A percentile compares a stretch with the other conserved stretches of the same genome.
Evolutionary conservation across 2,113 vertebrate genomes (phyloP).

Genomic region (Tricholaema leucomelas): DNA sequence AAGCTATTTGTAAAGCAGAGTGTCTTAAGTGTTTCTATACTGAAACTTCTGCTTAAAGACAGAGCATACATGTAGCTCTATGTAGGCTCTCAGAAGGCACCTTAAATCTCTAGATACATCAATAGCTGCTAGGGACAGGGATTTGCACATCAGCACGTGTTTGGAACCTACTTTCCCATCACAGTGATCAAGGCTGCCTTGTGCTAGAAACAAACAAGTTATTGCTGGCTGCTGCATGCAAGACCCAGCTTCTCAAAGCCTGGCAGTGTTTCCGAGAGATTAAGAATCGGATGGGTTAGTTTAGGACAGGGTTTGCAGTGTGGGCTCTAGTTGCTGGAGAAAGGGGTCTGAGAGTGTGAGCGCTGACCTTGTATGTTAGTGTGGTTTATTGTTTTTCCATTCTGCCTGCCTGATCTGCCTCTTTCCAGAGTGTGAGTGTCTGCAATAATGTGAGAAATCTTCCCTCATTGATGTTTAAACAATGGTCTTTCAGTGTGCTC

Average conservation of each 20-base stretch:
- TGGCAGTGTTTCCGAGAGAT: not conserved
- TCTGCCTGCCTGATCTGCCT: not conserved
- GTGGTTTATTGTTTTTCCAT: not conserved
- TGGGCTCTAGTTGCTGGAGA: not conserved
- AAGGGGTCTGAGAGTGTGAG: not conserved
- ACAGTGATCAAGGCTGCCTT: not conserved
- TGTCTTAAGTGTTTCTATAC: not conserved
- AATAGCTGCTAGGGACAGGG: not conserved
- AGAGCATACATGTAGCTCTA: not conserved
- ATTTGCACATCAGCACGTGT: not conserved
- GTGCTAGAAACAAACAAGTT: not conserved
- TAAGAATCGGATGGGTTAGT: not conserved
- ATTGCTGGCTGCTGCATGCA: not conserved
- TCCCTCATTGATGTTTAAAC: not conserved
- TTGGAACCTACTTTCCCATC: not conserved
- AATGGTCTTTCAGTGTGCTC: not conserved
- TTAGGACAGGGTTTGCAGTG: not conserved
- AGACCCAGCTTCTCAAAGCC: not conserved
- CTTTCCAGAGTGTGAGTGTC: not conserved
- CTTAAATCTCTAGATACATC: not conserved
- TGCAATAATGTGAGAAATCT: not conserved
- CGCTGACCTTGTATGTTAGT: not conserved
- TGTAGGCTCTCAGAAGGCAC: not conserved
- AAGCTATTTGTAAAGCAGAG: not conserved
- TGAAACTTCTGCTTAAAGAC: not conserved